Evolutionary conservation across 2,113 vertebrate species (phyloP).

Genomic region (Oncorhynchus tshawytscha): DNA sequence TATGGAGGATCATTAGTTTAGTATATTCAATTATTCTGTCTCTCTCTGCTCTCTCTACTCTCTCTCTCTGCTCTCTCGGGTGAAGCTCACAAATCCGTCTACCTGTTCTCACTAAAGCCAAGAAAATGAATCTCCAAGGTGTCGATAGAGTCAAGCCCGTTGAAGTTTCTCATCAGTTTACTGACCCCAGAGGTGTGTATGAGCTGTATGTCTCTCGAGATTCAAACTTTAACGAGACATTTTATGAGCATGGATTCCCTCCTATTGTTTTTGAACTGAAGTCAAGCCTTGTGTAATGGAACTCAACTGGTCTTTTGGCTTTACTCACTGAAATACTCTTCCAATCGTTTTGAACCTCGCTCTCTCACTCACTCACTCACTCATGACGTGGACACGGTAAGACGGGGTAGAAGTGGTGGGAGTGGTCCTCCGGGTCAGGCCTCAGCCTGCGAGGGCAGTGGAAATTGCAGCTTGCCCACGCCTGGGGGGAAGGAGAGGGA

Average conservation of each 20-base stretch:
- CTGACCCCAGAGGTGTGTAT: no score
- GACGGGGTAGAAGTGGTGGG: conserved; percentile 13
- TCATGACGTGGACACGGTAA: conserved; percentile 67
- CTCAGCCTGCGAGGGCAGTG: conserved; percentile 66
- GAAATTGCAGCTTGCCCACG: conserved; percentile 48
- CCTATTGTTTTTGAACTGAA: neutral
- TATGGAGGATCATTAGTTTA: no score
- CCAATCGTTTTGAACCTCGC: conserved; percentile 1
- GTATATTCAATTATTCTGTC: no score
- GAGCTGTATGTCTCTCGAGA: neutral
- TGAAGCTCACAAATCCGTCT: no score
- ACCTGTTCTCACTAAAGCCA: no score
- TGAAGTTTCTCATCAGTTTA: no score
- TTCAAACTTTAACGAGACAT: neutral
- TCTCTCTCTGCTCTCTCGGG: no score
- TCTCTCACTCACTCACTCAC: no score
- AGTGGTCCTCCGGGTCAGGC: neutral
- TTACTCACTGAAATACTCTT: neutral
- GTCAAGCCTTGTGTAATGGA: neutral
- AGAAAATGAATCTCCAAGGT: no score
- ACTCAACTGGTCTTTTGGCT: neutral
- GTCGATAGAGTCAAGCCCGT: no score
- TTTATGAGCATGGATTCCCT: no score
- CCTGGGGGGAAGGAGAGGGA: conserved; percentile 70
- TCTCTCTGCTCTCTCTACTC: no score